A percentile compares a stretch with the other conserved stretches of the same genome.
Conservation (phyloP, 2,888 invertebrate genomes). For the Scaptomyza cyrtandrae region DNA sequence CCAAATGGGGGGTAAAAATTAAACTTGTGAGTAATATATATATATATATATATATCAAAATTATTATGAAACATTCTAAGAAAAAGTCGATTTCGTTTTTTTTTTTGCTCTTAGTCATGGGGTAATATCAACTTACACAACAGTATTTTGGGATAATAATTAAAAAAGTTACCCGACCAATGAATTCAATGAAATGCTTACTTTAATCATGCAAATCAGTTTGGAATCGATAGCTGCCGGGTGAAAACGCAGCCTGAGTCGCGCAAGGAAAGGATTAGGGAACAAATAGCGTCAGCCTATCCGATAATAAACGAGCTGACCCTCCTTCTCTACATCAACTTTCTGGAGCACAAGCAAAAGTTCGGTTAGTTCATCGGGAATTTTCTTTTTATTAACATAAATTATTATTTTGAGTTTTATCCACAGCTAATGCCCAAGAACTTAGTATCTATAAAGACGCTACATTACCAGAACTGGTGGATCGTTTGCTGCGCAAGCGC, state of each 20-base stretch:
- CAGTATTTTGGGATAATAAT: too few species aligned
- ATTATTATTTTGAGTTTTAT: background rate
- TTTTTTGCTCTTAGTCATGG: too few species aligned
- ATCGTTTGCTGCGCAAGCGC: constrained; percentile 86
- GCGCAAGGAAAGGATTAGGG: constrained; percentile 68
- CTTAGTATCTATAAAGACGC: constrained; percentile 83
- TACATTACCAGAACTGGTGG: constrained; percentile 85
- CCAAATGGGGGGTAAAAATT: too few species aligned
- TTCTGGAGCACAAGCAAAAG: constrained; percentile 87
- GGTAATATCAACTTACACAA: too few species aligned
- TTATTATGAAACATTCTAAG: too few species aligned
- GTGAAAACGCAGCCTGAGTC: constrained; percentile 75
- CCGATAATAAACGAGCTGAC: constrained; percentile 89
- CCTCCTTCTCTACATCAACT: constrained; percentile 87
- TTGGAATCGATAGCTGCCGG: constrained; percentile 79
- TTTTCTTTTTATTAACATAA: background rate
- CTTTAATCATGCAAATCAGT: constrained; percentile 54
- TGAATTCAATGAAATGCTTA: too few species aligned
- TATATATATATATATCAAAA: too few species aligned
- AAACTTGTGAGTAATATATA: too few species aligned
- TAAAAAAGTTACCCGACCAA: too few species aligned
- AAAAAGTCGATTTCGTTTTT: too few species aligned
- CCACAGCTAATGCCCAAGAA: constrained; percentile 81
- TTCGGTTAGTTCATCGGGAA: constrained; percentile 66
- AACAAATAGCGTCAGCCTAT: constrained; percentile 86